Base-by-base conservation (phyloP, 2,113 vertebrate species). In the Lophura nycthemera region DNA sequence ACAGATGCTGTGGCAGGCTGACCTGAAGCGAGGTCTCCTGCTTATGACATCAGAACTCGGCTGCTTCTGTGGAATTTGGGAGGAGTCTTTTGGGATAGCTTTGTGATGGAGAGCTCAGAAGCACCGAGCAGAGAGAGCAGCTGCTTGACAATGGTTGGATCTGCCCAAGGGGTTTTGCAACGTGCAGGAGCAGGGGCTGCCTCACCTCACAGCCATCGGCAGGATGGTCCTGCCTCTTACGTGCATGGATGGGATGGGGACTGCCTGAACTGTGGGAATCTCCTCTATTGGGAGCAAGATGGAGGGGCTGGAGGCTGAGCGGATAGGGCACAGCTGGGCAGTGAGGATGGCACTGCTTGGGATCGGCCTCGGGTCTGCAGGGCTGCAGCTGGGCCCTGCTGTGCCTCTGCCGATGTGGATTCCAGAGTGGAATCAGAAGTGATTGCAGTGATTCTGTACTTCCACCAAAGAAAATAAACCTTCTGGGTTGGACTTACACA, bases 31-130 rank as follows among this genome's bases (percentile, higher is more conserved):
- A 47, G 59, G 29, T 48, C 60, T 83, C 21, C 40, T 56, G 47
- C 72, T 82, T 29, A 40, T 77, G 90, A 66, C 85, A 90, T 83
- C 77, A 92, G 86, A 36, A n/a, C 19, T 16, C 11, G 57, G 42
- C n/a, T 81, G 75, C 2, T 86, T 42, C 47, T 83, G 32, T 79
- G 86, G 52, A 36, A 43, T 76, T 48, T 86, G 50, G 47, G 69
- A 86, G 71, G 47, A 86, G 82, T 57, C 40, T 93, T 70, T 65
- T 42, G 60, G 87, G 42, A 83, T 34, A 24, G 34, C 54, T 89
- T 78, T 47, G 65, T 24, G n/a, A 45, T 6, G 2, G 36, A 38
- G 48, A 79, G 61, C 63, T 83, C 73, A 57, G 50, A 52, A 75
- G 29, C 48, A 57, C 34, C 38, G 45, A 65, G 45, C 66, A 79